A percentile compares a stretch with the other conserved stretches of the same genome.
Conservation (phyloP, 53 echinoderm and acorn worm genomes). For the Temnopleurus reevesii region DNA sequence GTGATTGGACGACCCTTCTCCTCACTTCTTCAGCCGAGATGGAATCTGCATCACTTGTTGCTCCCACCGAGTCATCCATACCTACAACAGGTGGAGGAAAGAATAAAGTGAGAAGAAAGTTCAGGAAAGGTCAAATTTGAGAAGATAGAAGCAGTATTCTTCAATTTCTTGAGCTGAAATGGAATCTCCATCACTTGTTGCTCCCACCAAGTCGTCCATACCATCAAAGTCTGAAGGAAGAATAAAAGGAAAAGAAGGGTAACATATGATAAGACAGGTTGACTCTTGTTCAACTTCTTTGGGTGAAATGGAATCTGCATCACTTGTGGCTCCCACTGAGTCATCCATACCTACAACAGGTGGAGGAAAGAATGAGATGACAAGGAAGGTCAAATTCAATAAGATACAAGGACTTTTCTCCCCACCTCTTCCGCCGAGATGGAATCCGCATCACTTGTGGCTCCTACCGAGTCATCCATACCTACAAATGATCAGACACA, state of each 20-base stretch:
- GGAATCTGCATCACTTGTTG: constrained; percentile 82
- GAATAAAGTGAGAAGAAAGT: neutral
- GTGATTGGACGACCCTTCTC: constrained; percentile 72
- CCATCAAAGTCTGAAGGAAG: neutral
- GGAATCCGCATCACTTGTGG: constrained; percentile 81
- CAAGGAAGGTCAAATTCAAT: too few relatives aligned
- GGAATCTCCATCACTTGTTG: constrained; percentile 81
- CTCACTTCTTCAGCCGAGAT: constrained; percentile 80
- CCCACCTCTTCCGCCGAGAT: constrained; percentile 80
- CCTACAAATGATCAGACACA: too few relatives aligned
- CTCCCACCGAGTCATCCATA: constrained; percentile 29
- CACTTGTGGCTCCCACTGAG: constrained; percentile 63
- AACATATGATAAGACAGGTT: too few relatives aligned
- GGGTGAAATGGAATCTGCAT: constrained; percentile 83
- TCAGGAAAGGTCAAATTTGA: too few relatives aligned
- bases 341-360: neutral
- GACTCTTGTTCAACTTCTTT: too few relatives aligned
- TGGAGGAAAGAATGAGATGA: too few relatives aligned
- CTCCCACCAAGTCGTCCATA: constrained; percentile 24
- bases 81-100: neutral
- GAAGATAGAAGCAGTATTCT: too few relatives aligned
- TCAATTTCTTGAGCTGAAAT: constrained; percentile 83
- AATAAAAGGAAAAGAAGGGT: too few relatives aligned
- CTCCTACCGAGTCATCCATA: constrained; percentile 30
- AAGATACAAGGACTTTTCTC: constrained; percentile 70